Percentiles rank a stretch among this genome's conserved stretches.
Conservation (phyloP, 2,113 vertebrate genomes). For the Gallinago jamesoni region DNA sequence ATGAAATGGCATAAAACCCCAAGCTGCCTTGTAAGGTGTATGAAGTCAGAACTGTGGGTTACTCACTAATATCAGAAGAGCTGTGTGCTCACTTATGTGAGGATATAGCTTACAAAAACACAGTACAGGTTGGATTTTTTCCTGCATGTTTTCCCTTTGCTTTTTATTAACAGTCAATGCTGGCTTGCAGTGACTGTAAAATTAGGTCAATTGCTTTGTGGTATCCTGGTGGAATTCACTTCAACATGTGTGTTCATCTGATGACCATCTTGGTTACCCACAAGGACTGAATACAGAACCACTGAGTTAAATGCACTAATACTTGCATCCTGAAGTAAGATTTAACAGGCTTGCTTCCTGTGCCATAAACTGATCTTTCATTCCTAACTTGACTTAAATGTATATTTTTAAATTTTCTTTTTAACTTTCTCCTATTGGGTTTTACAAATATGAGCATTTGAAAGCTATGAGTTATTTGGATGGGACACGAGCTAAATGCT, state of each 20-base stretch:
- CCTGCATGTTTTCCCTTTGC: background rate
- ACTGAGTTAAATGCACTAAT: background rate
- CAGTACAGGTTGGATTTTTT: background rate
- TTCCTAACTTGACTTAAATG: background rate
- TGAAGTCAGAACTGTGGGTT: background rate
- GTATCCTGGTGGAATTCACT: background rate
- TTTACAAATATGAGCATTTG: background rate
- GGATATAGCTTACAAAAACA: background rate
- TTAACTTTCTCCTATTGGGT: background rate
- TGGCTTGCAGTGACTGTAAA: background rate
- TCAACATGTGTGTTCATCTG: background rate
- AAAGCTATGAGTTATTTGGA: background rate
- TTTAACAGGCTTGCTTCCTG: background rate
- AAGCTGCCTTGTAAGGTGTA: background rate
- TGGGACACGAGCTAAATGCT: background rate
- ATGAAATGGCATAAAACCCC: background rate
- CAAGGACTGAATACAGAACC: background rate
- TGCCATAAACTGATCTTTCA: background rate
- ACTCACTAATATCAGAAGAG: background rate
- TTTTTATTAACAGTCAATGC: background rate
- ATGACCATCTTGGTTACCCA: background rate
- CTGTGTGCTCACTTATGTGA: background rate
- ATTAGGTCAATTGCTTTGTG: slow-evolving; percentile 4
- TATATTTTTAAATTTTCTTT: background rate
- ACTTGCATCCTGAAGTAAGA: background rate